Percentiles rank a stretch among this genome's conserved stretches.
phyloP scores from a whole-genome alignment of 1,140 invertebrate species.

The Eufriesea mexicana region DNA sequence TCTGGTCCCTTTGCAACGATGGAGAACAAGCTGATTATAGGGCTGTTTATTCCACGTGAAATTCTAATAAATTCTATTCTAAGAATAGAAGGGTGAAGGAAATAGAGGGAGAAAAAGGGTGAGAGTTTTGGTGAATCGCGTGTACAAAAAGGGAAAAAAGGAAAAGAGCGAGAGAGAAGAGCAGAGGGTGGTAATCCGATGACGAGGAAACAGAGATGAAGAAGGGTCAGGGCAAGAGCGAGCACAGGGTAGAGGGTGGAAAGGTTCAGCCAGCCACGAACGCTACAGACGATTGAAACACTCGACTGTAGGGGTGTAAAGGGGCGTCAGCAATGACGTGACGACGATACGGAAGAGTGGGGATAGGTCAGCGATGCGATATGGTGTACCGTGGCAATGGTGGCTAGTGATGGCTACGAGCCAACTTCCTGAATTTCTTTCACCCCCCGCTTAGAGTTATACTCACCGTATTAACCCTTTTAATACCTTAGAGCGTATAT shows the following conservation, averaged over 20 bases:
- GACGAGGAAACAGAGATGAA: constrained; percentile 23
- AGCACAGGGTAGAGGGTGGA: neutral
- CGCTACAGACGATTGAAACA: constrained; percentile 31
- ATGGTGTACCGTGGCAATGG: constrained; percentile 7
- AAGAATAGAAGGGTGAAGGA: constrained; percentile 18
- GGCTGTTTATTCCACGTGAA: constrained; percentile 13
- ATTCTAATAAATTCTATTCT: neutral
- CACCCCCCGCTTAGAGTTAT: neutral
- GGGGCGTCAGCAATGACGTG: constrained; percentile 30
- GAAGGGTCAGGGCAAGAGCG: constrained; percentile 28
- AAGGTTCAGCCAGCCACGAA: neutral
- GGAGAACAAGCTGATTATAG: constrained; percentile 1
- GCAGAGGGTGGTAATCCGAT: constrained; percentile 16
- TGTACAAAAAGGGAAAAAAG: neutral
- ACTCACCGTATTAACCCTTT: neutral
- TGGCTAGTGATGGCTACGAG: neutral
- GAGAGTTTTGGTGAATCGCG: neutral
- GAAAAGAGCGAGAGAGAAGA: too few species aligned
- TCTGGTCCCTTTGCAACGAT: neutral
- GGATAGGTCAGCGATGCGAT: neutral
- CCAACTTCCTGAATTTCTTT: neutral
- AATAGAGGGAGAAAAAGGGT: neutral
- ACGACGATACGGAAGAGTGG: neutral
- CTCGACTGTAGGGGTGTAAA: constrained; percentile 11
- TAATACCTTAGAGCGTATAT: too few species aligned